Evolutionary conservation across 2,113 vertebrate species (phyloP).

Genomic region (Bambusicola thoracicus): DNA sequence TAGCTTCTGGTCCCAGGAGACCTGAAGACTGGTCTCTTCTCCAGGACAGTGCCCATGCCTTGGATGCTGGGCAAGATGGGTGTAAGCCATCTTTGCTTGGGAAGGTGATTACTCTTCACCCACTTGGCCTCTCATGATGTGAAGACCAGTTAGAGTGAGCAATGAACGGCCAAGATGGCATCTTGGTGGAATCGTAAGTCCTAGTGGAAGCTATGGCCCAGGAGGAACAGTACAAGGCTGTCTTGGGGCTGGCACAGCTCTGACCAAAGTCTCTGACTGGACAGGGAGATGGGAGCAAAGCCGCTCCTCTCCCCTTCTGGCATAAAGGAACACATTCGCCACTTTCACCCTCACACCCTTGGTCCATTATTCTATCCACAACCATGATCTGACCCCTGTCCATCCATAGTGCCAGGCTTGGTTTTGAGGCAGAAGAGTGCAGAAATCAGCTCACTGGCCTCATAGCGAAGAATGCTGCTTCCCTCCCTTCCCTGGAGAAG

Average conservation of each 20-base stretch:
- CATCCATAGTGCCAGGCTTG: not conserved
- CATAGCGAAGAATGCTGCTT: not conserved
- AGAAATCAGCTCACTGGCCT: not conserved
- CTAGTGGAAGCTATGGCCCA: not conserved
- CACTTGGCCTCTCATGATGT: accelerated
- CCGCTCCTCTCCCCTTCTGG: not conserved
- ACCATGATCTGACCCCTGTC: not conserved
- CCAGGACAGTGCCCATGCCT: not conserved
- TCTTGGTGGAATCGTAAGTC: not conserved
- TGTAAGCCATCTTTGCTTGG: not conserved
- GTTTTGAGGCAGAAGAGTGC: not conserved
- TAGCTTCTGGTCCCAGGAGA: not conserved
- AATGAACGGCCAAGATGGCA: not conserved
- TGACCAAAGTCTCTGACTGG: not conserved
- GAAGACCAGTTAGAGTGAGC: not conserved
- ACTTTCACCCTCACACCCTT: not conserved
- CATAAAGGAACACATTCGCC: not conserved
- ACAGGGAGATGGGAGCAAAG: not conserved
- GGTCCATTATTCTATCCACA: not conserved
- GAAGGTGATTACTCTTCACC: not conserved
- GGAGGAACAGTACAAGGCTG: not conserved
- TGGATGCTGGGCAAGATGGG: not conserved
- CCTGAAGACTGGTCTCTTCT: not conserved
- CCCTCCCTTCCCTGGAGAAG: not conserved
- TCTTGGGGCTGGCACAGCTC: not conserved